phyloP scores from a whole-genome alignment of 2,888 invertebrate genomes.

The Cistogaster globosa region DNA sequence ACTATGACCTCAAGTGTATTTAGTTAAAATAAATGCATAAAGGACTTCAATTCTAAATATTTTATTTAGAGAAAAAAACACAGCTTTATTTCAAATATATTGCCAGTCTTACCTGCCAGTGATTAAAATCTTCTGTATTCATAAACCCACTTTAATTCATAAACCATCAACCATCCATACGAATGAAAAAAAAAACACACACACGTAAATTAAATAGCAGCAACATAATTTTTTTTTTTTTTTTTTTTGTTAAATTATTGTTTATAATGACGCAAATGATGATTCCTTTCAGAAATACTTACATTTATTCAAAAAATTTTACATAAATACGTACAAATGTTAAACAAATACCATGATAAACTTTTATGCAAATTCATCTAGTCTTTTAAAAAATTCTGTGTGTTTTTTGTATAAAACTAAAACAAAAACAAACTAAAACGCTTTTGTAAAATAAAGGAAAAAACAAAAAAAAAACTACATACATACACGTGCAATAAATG shows the following conservation, averaged over 20 bases:
- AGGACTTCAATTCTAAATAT: constrained; percentile 24
- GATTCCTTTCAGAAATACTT: constrained; percentile 61
- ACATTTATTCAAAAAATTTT: constrained; percentile 16
- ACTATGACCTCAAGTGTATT: constrained; percentile 45
- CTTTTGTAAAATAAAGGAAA: constrained; percentile 38
- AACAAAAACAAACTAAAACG: constrained; percentile 53
- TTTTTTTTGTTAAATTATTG: constrained; percentile 53
- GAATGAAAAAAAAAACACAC: neutral
- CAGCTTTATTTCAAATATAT: constrained; percentile 27
- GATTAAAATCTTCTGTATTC: constrained; percentile 42
- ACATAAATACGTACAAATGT: constrained; percentile 24
- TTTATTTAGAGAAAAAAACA: neutral
- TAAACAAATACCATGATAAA: constrained; percentile 59
- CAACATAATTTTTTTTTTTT: constrained; percentile 29
- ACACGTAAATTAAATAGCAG: constrained; percentile 3
- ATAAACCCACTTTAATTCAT: constrained; percentile 43
- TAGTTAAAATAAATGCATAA: constrained; percentile 2
- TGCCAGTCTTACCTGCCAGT: constrained; percentile 14
- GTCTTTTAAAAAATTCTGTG: constrained; percentile 12
- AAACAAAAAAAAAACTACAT: neutral
- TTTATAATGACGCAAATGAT: constrained; percentile 66
- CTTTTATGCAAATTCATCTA: constrained; percentile 62
- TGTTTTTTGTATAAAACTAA: constrained; percentile 25
- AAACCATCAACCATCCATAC: constrained; percentile 33
- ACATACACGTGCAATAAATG: constrained; percentile 53